A percentile compares a stretch with the other conserved stretches of the same genome.
These are phyloP conservation scores for Anolis sagrei DNA, from an alignment of 2,113 vertebrate genomes.

Conservation along the genomic window DNA sequence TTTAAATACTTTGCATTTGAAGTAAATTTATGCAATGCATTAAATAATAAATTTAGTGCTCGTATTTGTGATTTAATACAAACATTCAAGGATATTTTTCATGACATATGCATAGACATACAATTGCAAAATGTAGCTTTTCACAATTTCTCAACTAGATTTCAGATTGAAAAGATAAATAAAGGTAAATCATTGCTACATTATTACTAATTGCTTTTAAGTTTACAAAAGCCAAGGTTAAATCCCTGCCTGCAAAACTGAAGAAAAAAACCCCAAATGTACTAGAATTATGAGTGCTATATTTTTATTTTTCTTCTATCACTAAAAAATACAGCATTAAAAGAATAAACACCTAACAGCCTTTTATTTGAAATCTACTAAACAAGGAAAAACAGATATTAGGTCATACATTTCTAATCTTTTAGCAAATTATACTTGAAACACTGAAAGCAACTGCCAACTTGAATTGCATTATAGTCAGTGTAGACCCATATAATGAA, in stretches of 20 bases:
- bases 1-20: conserved; percentile 42
- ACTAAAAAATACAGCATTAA: background rate
- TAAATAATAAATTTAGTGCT: conserved; percentile 44
- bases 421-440: background rate
- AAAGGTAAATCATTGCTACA: conserved; percentile 28
- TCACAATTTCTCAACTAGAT: conserved; percentile 44
- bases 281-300: background rate
- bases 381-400: background rate
- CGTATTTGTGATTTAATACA: conserved; percentile 57
- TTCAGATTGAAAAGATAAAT: conserved; percentile 40
- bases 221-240: conserved; percentile 14
- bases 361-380: too few relatives aligned
- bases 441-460: background rate
- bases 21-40: conserved; percentile 37
- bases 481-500: too few relatives aligned
- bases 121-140: conserved; percentile 46
- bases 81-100: conserved; percentile 27
- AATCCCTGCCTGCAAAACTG: conserved; percentile 28
- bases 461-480: too few relatives aligned
- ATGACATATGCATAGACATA: conserved; percentile 43
- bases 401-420: background rate
- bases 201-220: conserved; percentile 48
- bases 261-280: conserved; percentile 44
- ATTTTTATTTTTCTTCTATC: conserved; percentile 12
- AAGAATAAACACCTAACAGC: background rate